A percentile compares a stretch with the other conserved stretches of the same genome.
Evolutionary conservation across 2,797 vertebrate species (phyloP).

Genomic region (Lepilemur septentrionalis): DNA sequence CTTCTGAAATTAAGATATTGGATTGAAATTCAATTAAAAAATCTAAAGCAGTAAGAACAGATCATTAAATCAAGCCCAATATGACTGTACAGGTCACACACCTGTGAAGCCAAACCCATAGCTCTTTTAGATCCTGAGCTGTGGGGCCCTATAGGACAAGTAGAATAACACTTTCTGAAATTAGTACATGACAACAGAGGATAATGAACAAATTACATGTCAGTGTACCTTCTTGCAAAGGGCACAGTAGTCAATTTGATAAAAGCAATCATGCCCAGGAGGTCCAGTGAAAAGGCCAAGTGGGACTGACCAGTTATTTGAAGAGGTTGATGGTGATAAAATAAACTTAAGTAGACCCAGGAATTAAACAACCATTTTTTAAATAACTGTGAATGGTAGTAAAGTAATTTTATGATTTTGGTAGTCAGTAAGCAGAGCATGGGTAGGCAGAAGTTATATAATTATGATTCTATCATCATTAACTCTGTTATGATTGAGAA

Average conservation of each 20-base stretch:
- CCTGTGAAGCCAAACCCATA: background rate
- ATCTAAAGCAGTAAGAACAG: background rate
- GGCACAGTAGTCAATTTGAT: background rate
- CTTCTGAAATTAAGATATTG: background rate
- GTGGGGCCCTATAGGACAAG: background rate
- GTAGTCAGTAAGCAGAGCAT: background rate
- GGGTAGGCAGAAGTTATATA: background rate
- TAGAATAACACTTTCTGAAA: background rate
- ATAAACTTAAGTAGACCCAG: background rate
- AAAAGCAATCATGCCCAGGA: background rate
- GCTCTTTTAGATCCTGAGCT: background rate
- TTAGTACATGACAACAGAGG: background rate
- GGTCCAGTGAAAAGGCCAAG: background rate
- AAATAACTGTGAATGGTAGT: background rate
- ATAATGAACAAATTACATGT: background rate
- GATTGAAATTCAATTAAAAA: background rate
- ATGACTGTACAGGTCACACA: background rate
- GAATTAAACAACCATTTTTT: background rate
- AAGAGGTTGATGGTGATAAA: background rate
- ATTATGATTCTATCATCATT: background rate
- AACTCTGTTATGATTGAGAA: background rate
- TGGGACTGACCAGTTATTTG: background rate
- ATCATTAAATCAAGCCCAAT: background rate
- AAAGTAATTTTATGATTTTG: background rate
- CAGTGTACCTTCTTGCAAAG: background rate